Conservation (phyloP, 2,888 invertebrate genomes). For the Chloroclystis v-ata region DNA sequence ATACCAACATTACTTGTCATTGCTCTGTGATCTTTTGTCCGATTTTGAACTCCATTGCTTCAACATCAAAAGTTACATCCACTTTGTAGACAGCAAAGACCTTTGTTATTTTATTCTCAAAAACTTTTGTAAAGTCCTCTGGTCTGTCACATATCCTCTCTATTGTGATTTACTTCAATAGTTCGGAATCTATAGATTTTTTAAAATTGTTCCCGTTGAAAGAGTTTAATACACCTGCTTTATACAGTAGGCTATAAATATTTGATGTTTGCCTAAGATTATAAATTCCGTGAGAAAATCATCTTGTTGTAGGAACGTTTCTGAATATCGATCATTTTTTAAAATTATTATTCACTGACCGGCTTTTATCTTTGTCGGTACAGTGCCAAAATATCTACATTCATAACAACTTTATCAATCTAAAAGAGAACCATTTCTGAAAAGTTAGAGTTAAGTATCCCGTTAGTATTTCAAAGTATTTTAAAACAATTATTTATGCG, state of each 20-base stretch:
- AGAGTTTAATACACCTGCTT: conserved; percentile 70
- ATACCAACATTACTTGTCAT: conserved; percentile 26
- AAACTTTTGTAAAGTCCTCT: conserved; percentile 71
- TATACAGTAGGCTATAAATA: conserved; percentile 35
- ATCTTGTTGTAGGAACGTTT: background rate
- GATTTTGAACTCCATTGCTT: conserved; percentile 35
- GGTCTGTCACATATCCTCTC: conserved; percentile 75
- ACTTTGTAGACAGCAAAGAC: conserved; percentile 15
- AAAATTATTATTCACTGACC: too few species aligned
- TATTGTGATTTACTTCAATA: conserved; percentile 69
- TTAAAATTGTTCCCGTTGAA: conserved; percentile 48
- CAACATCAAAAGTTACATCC: conserved; percentile 1
- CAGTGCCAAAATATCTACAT: too few species aligned
- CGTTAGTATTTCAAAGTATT: too few species aligned
- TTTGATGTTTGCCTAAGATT: conserved; percentile 27
- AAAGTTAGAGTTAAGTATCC: too few species aligned
- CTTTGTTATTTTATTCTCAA: conserved; percentile 48
- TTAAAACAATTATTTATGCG: too few species aligned
- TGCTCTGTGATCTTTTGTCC: conserved; percentile 10
- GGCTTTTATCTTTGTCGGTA: too few species aligned
- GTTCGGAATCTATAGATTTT: conserved; percentile 54
- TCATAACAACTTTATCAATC: too few species aligned
- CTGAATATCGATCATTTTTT: too few species aligned
- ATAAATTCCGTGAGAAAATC: conserved; percentile 26
- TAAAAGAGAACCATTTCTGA: too few species aligned